Base-by-base conservation (phyloP, 1,140 invertebrate species). In the Temnothorax longispinosus region DNA sequence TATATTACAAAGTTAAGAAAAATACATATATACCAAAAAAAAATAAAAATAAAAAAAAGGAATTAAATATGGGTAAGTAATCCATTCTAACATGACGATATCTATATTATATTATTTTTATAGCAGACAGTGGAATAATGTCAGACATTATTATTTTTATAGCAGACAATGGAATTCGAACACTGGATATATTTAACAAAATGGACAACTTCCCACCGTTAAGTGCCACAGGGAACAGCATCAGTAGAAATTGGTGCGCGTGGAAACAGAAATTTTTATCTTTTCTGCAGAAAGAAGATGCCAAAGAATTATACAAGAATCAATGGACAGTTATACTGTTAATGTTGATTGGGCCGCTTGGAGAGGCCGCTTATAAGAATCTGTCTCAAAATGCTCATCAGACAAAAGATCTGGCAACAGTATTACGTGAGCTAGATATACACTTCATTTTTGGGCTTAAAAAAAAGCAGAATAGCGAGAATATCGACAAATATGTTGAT, bases 31-130 rank as follows among this genome's bases (percentile, higher is more conserved):
- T 0, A 54, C 18, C 4, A 58, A 74, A 76, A 41, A 47, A n/a
- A 56, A 76, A 58, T 41, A 32, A n/a, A n/a, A 8, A 76, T 18
- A 58, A 75, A 18, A 64, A 64, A 64, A 62, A 64, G 4, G n/a
- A 76, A n/a, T 21, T 44, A 62, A 77, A 77, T n/a, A 77, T 64
- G 62, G 62, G 62, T 80, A 80, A 52, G 41, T 69, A n/a, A 67
- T 11, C 13, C 13, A 38, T 11, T 50, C 6, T 50, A 18, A 38
- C 21, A 38, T 13, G 18, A 50, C 2, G 11, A 32, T n/a, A 54
- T 47, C 0, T 4, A 52, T 18, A 78, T 52, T 27, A 27, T 27
- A 27, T 27, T 27, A 27, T 27, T 27, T 27, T 27, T 27, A 27
- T 27, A 27, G 27, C 27, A 27, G 27, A 27, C 27, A 0, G 0